Evolutionary conservation across 2,888 invertebrate genomes (phyloP), one percentile per base, ranked within the genome.

Genomic region (Antheraea assamensis): DNA sequence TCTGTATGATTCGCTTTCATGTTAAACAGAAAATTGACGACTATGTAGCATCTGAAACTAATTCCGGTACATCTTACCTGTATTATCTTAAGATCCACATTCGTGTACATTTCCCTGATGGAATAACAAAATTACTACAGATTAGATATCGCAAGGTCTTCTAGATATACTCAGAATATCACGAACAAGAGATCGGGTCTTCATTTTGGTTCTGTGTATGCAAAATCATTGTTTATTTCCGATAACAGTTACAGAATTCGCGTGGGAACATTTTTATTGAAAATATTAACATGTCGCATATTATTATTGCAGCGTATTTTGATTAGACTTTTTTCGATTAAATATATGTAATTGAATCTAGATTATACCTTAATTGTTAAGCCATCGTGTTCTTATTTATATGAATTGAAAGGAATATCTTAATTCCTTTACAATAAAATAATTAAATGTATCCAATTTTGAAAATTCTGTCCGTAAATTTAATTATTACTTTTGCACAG

Each of bases 1-100:
- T 79, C 81, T 80, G 85, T 90, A 89, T 87, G 88, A 90, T 90
- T 89, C 87, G 84, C 87, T 84, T 89, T 89, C 88, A 89, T 86
- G 86, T 87, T 92, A 92, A 94, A 93, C 92, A 88, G 91, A 87
- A 92, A 92, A 93, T 92, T 91, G 92, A 84, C 82, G 87, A 90
- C 88, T 89, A 85, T 77, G 85, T 27, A 86, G 84, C 84, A 87
- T 86, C 82, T 55, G 82, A 86, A 89, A 58, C 71, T 55, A 42
- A 74, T 81, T 78, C 80, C 80, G 42, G 76, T 83, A 77, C 75
- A 78, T 83, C 80, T 83, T 88, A 83, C 73, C 64, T n/a, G 55
- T 77, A 73, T 76, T 71, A 71, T 58, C 71, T 76, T 86, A 85
- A 83, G 81, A 83, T 78, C 76, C 75, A 81, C 79, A 77, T 78